A percentile compares a stretch with the other conserved stretches of the same genome.
Evolutionary conservation across 2,113 vertebrate species (phyloP).

Genomic region (Catharus bicknelli): DNA sequence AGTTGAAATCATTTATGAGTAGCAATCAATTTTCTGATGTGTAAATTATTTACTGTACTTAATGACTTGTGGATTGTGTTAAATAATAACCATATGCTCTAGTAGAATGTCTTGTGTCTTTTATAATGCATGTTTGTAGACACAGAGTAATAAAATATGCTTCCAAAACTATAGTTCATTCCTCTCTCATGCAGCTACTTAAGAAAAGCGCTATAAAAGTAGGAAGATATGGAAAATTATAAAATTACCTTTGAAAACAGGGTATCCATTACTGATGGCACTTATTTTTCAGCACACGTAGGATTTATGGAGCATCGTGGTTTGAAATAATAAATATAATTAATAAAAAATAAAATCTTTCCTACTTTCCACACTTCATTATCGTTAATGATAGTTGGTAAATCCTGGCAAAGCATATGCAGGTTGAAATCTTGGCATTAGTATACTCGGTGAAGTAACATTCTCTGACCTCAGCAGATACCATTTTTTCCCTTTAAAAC

Average conservation of each 20-base stretch:
- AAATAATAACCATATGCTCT: neutral
- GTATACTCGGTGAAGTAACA: neutral
- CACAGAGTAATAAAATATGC: neutral
- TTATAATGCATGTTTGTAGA: neutral
- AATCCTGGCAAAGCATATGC: neutral
- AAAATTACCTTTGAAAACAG: neutral
- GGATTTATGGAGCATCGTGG: neutral
- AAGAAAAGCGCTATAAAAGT: neutral
- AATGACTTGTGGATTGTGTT: constrained; percentile 23
- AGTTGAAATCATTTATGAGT: neutral
- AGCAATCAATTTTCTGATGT: neutral
- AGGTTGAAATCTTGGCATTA: neutral
- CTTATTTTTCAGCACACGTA: neutral
- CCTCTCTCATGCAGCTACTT: neutral
- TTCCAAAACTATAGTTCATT: neutral
- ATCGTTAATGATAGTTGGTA: neutral
- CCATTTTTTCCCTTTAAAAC: neutral
- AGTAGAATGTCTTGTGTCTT: neutral
- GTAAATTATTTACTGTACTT: constrained; percentile 42
- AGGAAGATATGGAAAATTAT: neutral
- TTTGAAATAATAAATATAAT: neutral
- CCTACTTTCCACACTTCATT: fast-evolving
- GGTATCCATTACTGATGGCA: neutral
- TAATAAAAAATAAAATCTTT: neutral
- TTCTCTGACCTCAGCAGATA: neutral